Evolutionary conservation across 2,113 vertebrate genomes (phyloP), one percentile per base, ranked within the genome.

Genomic region (Lasiurus cinereus): DNA sequence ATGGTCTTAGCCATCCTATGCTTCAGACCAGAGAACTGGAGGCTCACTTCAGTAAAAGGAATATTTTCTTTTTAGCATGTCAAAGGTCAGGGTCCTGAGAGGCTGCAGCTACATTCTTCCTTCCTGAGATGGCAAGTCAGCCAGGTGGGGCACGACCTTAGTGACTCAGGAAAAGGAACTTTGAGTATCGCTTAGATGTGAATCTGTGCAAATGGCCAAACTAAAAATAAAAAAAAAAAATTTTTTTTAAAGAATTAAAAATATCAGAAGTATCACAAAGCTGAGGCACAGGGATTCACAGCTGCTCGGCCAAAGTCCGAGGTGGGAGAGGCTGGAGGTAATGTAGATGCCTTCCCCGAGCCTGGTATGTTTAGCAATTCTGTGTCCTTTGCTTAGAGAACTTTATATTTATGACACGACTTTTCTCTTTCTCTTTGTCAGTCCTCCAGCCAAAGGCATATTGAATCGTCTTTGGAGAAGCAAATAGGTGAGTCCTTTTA

Each of bases 401-500:
- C 39, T 77, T 69, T 13, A 13, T 76, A 56, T 33, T 72, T 46
- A 46, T 84, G 66, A 15, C 6, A 6, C 3, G 3, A 6, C 22
- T 90, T 90, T 97, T 33, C 9, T 88, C 78, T 73, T 95, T 97
- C 21, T 98, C 46, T 97, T 96, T 59, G 66, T 66, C 97, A 98
- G 98, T 90, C 95, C 76, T 93, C 78, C 95, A 94, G 64, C 18
- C 50, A 95, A 31, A 97, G 88, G 24, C 96, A 76, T 39, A 31
- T 78, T 29, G 77, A 52, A 91, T 90, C 97, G 27, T 95, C 97
- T 93, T 5, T 94, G n/a, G 97, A 97, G 83, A 98, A 98, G 93
- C 98, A 98, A 97, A 97, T 96, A 92, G 98, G 98, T 98, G 96
- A 98, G 98, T 95, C 48, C 24, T 86, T 94, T 78, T 33, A 56